Percentiles rank a stretch among this genome's conserved stretches.
Conservation (phyloP, 64 coral and sea anemone genomes). For the Montipora efflorescens region DNA sequence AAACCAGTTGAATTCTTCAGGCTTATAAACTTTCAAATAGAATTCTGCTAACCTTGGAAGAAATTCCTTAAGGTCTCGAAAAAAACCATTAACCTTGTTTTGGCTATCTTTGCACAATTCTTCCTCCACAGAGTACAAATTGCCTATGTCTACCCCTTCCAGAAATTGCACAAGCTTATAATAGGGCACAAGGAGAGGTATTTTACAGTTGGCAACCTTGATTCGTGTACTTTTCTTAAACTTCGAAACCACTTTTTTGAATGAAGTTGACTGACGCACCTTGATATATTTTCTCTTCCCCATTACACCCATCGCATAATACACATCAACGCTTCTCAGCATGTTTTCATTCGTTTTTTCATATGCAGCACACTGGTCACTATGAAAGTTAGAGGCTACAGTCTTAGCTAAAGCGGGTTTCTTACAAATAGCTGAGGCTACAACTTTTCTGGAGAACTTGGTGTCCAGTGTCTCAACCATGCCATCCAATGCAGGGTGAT, state of each 20-base stretch:
- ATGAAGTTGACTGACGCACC: conserved; percentile 38
- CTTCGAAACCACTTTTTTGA: conserved; percentile 49
- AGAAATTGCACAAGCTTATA: conserved; percentile 67
- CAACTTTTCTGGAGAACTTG: conserved; percentile 27
- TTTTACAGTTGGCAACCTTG: conserved; percentile 36
- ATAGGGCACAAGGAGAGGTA: conserved; percentile 57
- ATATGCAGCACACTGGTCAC: conserved; percentile 12
- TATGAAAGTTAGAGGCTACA: background rate
- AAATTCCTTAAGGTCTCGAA: conserved; percentile 60
- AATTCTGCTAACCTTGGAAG: conserved; percentile 43
- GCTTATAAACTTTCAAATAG: conserved; percentile 50
- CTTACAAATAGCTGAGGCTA: conserved; percentile 8
- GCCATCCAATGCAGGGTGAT: conserved; percentile 14
- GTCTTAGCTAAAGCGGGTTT: conserved; percentile 18
- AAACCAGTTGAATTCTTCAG: conserved; percentile 33
- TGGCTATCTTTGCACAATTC: conserved; percentile 65
- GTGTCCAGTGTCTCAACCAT: conserved; percentile 26
- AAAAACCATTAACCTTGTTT: conserved; percentile 67
- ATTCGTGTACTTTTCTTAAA: conserved; percentile 50
- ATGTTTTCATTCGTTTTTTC: conserved; percentile 63
- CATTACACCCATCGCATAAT: conserved; percentile 75
- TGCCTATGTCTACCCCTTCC: conserved; percentile 79
- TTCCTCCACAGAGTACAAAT: conserved; percentile 68
- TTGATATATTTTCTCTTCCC: conserved; percentile 66
- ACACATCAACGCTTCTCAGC: conserved; percentile 50